phyloP scores from a whole-genome alignment of 2,888 invertebrate genomes.

The Epirrhoe alternata region DNA sequence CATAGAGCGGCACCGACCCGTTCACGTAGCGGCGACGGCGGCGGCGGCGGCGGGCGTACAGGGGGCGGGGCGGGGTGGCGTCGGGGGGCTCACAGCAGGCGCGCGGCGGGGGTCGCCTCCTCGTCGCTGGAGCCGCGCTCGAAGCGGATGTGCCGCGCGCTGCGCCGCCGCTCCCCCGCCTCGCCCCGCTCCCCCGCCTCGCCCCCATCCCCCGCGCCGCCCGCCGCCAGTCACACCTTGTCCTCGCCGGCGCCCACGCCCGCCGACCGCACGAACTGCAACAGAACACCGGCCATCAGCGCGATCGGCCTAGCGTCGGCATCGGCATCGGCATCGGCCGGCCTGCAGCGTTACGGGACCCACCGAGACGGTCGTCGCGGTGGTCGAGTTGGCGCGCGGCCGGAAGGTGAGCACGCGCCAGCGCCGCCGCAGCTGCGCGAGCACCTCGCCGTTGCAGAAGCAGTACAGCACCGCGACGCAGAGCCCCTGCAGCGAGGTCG shows the following conservation, averaged over 20 bases:
- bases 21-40: not conserved
- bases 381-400: conserved; percentile 92
- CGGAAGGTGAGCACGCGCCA: conserved; percentile 93
- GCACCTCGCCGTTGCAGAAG: conserved; percentile 98
- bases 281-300: conserved; percentile 40
- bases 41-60: conserved; percentile 27
- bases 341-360: no score
- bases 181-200: conserved; percentile 36
- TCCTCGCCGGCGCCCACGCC: conserved; percentile 89
- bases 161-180: conserved; percentile 45
- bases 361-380: conserved; percentile 95
- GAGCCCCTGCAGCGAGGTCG: conserved; percentile 95
- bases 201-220: conserved; percentile 52
- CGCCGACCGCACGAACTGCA: conserved; percentile 92
- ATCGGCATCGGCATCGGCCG: conserved; percentile 2
- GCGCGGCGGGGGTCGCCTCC: conserved; percentile 68
- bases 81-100: conserved; percentile 61
- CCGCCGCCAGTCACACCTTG: conserved; percentile 91
- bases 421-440: conserved; percentile 92
- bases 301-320: conserved; percentile 6
- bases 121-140: conserved; percentile 77
- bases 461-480: conserved; percentile 96
- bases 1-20: not conserved
- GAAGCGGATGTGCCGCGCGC: conserved; percentile 73
- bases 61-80: conserved; percentile 26